A percentile compares a stretch with the other conserved stretches of the same genome.
phyloP scores from a whole-genome alignment of 2,888 invertebrate genomes.

The Spodoptera littoralis region DNA sequence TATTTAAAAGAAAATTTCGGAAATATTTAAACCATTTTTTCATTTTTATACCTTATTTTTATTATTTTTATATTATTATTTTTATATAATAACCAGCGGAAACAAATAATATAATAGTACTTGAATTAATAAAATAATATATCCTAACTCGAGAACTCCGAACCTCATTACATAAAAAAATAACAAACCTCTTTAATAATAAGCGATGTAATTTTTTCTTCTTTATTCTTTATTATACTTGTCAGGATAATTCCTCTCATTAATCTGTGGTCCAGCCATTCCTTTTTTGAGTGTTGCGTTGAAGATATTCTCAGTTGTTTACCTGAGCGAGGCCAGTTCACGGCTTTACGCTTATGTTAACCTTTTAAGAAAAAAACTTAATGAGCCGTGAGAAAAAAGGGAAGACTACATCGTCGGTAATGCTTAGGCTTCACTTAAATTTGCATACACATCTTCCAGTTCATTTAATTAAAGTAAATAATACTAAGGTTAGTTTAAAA shows the following conservation, averaged over 20 bases:
- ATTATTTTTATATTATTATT: too few relatives aligned
- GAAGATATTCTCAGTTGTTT: slow-evolving; percentile 68
- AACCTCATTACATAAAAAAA: slow-evolving; percentile 5
- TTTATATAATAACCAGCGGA: too few relatives aligned
- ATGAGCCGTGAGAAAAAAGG: slow-evolving; percentile 75
- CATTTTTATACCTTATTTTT: too few relatives aligned
- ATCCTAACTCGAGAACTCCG: slow-evolving; percentile 1
- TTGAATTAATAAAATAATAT: background rate
- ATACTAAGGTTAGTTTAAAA: slow-evolving; percentile 23
- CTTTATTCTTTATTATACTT: slow-evolving; percentile 6
- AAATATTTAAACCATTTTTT: too few relatives aligned
- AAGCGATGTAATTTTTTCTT: slow-evolving; percentile 1
- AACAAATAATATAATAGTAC: too few relatives aligned
- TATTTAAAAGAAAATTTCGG: too few relatives aligned
- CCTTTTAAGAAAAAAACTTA: slow-evolving; percentile 81
- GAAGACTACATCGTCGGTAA: slow-evolving; percentile 56
- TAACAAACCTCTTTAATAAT: slow-evolving; percentile 25
- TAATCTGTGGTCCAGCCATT: slow-evolving; percentile 33
- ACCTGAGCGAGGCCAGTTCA: slow-evolving; percentile 67
- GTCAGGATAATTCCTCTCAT: slow-evolving; percentile 38
- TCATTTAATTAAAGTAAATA: slow-evolving; percentile 59
- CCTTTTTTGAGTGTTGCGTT: slow-evolving; percentile 54
- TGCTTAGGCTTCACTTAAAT: slow-evolving; percentile 56
- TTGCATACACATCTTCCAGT: slow-evolving; percentile 55
- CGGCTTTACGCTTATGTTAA: slow-evolving; percentile 76